These are phyloP conservation scores for Penaeus indicus DNA, from an alignment of 1,140 invertebrate species.

Conservation along the genomic window DNA sequence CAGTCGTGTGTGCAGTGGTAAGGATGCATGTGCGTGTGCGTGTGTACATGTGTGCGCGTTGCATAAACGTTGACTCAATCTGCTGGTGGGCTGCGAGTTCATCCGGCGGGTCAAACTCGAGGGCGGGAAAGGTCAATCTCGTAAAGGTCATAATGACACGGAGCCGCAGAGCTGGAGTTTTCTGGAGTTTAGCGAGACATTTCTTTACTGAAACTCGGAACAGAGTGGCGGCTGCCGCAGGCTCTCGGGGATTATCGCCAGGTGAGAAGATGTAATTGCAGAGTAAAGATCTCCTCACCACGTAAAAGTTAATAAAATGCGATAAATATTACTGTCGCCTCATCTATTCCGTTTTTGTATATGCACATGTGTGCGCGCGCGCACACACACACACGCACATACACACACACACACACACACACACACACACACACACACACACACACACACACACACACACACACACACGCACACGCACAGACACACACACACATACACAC, in stretches of 20 bases:
- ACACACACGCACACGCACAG: background rate
- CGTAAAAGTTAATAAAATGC: too few relatives aligned
- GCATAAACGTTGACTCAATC: slow-evolving; percentile 10
- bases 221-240: too few relatives aligned
- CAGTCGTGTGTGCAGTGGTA: background rate
- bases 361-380: background rate
- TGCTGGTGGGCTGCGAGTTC: slow-evolving; percentile 35
- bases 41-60: background rate
- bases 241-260: too few relatives aligned
- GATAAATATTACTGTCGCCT: too few relatives aligned
- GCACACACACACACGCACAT: background rate
- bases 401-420: too few relatives aligned
- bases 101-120: slow-evolving; percentile 28
- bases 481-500: too few relatives aligned
- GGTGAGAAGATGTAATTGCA: too few relatives aligned
- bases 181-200: slow-evolving; percentile 40
- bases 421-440: too few relatives aligned
- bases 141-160: slow-evolving; percentile 58
- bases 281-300: too few relatives aligned
- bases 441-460: too few relatives aligned
- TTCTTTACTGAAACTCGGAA: background rate
- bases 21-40: background rate
- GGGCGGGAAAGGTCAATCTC: slow-evolving; percentile 38
- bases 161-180: slow-evolving; percentile 49
- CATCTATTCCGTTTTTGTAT: too few relatives aligned